Evolutionary conservation across 2,888 invertebrate genomes (phyloP), one percentile per base, ranked within the genome.

Genomic region (Cheilosia variabilis): DNA sequence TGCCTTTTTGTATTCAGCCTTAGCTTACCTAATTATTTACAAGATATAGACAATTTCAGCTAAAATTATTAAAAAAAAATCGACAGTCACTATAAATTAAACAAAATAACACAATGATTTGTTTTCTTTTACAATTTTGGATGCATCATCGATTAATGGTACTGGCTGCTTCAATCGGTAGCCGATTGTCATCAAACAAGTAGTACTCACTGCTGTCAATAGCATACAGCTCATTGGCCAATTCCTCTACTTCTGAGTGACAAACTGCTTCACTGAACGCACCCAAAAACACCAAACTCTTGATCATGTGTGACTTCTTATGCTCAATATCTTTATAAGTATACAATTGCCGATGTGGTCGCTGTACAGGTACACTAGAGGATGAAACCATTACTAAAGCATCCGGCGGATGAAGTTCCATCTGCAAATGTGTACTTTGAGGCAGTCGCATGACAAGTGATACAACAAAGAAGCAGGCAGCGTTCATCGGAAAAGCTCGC

Each of bases 401-500:
- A 50, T 83, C 78, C n/a, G 72, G 31, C 6, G 66, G 78, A 68
- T 78, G 68, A 41, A 83, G 47, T 27, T 83, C 78, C 66, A 83
- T 66, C 34, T 78, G 55, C 15, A 82, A 47, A n/a, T 72, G 71
- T 53, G 71, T 78, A 24, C 50, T 68, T 5, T 83, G 45, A 17
- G 82, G 58, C 57, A 87, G 72, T 66, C 89, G 88, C 91, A 97
- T 94, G 2, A 95, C 95, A 95, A 96, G 96, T 27, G 95, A 95
- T 69, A 98, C 97, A 0, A 97, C 97, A 41, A 96, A 94, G 91
- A 98, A 98, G 80, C 97, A 97, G 4, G 97, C 97, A 0, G 98
- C 98, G 91, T 99, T 98, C 84, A 96, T 96, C 1, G 98, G 97
- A 92, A 98, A 98, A 0, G 98, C 98, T 53, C 98, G 94, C 58